These are phyloP conservation scores for Schlechtendalia chinensis DNA, from an alignment of 1,140 invertebrate species.

Conservation along the genomic window DNA sequence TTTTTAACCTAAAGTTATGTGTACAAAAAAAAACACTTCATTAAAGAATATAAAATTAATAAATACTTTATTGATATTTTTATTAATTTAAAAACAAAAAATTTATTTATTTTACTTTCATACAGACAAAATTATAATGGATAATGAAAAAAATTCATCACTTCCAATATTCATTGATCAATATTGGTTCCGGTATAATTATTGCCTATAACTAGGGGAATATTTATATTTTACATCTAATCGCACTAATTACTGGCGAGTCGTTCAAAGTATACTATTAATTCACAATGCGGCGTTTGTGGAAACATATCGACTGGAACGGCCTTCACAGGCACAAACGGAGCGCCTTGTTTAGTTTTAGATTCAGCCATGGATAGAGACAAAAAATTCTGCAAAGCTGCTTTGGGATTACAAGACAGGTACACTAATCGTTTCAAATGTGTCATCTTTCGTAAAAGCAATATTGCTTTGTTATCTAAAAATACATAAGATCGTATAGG, in stretches of 20 bases:
- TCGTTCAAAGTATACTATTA: conserved; percentile 77
- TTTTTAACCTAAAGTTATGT: too few species aligned
- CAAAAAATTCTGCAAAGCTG: conserved; percentile 85
- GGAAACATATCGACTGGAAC: conserved; percentile 94
- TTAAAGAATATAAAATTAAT: too few species aligned
- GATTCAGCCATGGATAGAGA: conserved; percentile 77
- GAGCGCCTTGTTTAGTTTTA: conserved; percentile 76
- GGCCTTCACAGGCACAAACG: conserved; percentile 77
- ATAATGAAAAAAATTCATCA: too few species aligned
- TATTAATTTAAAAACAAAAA: too few species aligned
- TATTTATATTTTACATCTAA: not conserved
- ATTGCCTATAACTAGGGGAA: too few species aligned
- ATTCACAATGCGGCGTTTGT: conserved; percentile 83
- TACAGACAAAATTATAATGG: too few species aligned
- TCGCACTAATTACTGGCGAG: not conserved
- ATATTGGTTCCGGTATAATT: too few species aligned
- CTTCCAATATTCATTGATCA: too few species aligned
- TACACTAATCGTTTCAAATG: conserved; percentile 81
- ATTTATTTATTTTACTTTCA: too few species aligned
- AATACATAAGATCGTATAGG: conserved; percentile 52
- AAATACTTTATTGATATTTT: too few species aligned
- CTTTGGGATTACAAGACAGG: conserved; percentile 85
- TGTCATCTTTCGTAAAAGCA: conserved; percentile 70
- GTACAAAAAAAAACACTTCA: too few species aligned
- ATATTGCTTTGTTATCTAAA: conserved; percentile 76